These are phyloP conservation scores for Diachasma alloeum DNA, from an alignment of 1,140 invertebrate genomes.

Conservation along the genomic window DNA sequence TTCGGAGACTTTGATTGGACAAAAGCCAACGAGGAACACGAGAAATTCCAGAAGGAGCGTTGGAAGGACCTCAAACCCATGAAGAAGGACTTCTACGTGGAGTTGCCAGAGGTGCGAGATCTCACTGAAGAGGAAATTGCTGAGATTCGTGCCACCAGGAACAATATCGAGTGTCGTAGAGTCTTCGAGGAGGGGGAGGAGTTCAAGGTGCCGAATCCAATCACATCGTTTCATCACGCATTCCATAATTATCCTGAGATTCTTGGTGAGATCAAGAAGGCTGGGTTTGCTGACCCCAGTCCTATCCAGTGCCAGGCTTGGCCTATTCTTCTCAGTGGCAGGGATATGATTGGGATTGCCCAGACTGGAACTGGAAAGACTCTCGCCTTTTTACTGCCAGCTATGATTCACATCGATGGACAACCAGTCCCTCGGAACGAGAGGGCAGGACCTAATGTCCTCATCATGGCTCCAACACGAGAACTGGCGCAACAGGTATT, in stretches of 20 bases:
- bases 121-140: slow-evolving; percentile 72
- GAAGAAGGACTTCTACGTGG: slow-evolving; percentile 85
- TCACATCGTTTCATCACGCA: slow-evolving; percentile 84
- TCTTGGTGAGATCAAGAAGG: slow-evolving; percentile 80
- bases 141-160: slow-evolving; percentile 70
- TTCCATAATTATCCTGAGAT: slow-evolving; percentile 68
- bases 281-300: slow-evolving; percentile 84
- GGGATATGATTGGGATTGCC: slow-evolving; percentile 92
- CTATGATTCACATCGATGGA: slow-evolving; percentile 86
- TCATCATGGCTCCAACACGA: slow-evolving; percentile 89
- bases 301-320: slow-evolving; percentile 93
- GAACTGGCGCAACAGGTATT: slow-evolving; percentile 92
- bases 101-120: slow-evolving; percentile 74
- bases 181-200: slow-evolving; percentile 60
- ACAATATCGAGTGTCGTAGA: slow-evolving; percentile 75
- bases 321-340: slow-evolving; percentile 85
- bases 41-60: slow-evolving; percentile 64
- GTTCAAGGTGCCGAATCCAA: slow-evolving; percentile 80
- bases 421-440: slow-evolving; percentile 75
- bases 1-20: slow-evolving; percentile 56
- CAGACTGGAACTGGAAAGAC: slow-evolving; percentile 93
- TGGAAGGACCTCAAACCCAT: slow-evolving; percentile 74
- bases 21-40: slow-evolving; percentile 58
- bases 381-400: slow-evolving; percentile 89
- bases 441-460: slow-evolving; percentile 81